Evolutionary conservation across 2,888 invertebrate species (phyloP).

Genomic region (Drosophila limbata): DNA sequence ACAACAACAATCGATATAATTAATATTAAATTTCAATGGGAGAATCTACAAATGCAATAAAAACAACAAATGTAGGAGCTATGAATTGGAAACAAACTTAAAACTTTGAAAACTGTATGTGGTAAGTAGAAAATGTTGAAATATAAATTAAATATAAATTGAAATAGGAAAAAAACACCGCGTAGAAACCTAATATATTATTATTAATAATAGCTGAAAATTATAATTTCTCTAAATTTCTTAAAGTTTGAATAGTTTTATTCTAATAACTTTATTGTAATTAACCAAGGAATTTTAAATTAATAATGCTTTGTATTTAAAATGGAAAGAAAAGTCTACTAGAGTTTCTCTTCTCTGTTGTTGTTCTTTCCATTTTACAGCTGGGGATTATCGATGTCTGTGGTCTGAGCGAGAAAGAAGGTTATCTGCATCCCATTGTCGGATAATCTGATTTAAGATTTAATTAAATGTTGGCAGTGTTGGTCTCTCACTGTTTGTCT

Average conservation of each 20-base stretch:
- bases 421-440: conserved; percentile 57
- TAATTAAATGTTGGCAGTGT: conserved; percentile 66
- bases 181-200: no score
- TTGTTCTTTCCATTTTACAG: neutral
- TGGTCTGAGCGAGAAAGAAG: neutral
- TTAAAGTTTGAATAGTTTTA: no score
- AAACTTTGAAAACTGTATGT: conserved; percentile 29
- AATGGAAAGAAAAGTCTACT: neutral
- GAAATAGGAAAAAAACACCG: neutral
- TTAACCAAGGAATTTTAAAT: no score
- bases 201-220: no score
- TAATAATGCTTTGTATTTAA: no score
- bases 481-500: conserved; percentile 13
- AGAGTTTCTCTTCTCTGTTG: neutral
- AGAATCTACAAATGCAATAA: conserved; percentile 19
- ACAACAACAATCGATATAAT: conserved; percentile 34
- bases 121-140: conserved; percentile 39
- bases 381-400: conserved; percentile 4
- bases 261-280: no score
- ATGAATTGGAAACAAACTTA: conserved; percentile 36
- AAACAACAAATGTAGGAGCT: conserved; percentile 30
- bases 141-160: neutral
- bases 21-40: conserved; percentile 46
- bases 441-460: conserved; percentile 68
- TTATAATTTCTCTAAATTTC: no score